Evolutionary conservation across 2,888 invertebrate species (phyloP), one percentile per base, ranked within the genome.

Genomic region (Andrena minutula): DNA sequence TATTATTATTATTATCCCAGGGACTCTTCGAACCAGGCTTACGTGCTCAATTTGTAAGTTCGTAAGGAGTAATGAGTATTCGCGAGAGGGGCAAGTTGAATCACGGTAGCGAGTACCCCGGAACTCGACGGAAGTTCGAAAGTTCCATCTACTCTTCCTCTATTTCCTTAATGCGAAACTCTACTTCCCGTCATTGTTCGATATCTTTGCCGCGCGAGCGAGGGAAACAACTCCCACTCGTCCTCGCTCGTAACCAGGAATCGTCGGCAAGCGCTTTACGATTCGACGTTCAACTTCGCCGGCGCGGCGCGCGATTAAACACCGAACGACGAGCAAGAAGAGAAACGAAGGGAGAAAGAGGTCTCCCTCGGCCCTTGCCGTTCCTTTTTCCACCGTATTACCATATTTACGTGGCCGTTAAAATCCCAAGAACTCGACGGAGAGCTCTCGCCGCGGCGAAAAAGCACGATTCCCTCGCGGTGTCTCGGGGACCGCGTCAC

Each of bases 101-200:
- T 85, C 86, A 79, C 64, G 32, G 75, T 64, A 76, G 81, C 73
- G 82, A 85, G 80, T 79, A 70, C 75, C 82, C 28, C 4, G 76
- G 65, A 84, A 82, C 82, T 85, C 70, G 70, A 47, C 63, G 82
- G 65, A 84, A 87, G 84, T 87, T 87, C 65, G 76, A 66, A 87
- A 82, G 78, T 86, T 80, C 80, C 8, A 58, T n/a, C 66, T 58
- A 16, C 70, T 70, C 75, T 71, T 78, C 77, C 72, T 79, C 82
- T 82, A 75, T 82, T 87, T 86, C 80, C 84, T 82, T 88, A 86
- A 88, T 79, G 82, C 83, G 65, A 79, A 79, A 86, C 79, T 82
- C 70, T 74, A 61, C 79, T 86, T 80, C 81, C 53, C 84, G 75
- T 81, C 88, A 77, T 86, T 78, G 83, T 78, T 69, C 84, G 82